Evolutionary conservation across 2,888 invertebrate genomes (phyloP), one percentile per base, ranked within the genome.

Genomic region (Apamea anceps): DNA sequence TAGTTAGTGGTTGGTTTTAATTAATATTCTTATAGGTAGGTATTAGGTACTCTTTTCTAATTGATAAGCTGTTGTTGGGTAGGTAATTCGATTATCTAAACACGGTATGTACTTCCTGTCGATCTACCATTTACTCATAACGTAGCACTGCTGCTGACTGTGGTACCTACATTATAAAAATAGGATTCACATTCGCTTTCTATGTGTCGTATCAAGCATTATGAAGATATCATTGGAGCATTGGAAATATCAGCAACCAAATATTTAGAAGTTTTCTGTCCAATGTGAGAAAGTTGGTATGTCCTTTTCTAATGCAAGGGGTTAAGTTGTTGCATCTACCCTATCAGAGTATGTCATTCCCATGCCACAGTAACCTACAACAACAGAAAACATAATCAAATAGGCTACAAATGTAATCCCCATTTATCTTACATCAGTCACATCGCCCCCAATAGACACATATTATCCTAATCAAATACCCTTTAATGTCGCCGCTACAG

Each of bases 401-500:
- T 79, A 77, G 77, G 75, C 78, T 87, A 72, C 82, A 81, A 85
- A 76, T 82, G 57, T 86, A 86, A 88, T 89, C 88, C 86, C 25
- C 66, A 76, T 87, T 75, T 85, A 87, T 87, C 85, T 81, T 18
- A 25, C 81, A 65, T 37, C 25, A 65, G 65, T 65, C 25, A 12
- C 21, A 66, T 74, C 79, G 77, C 75, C 85, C 85, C 73, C 85
- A 85, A 85, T 80, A 87, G 87, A 89, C 85, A 89, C 80, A 80
- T 87, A 88, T 89, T 88, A 89, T 83, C 89, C 88, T 89, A 87
- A 89, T 87, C 88, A 87, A 83, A 83, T 62, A 79, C 84, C 75
- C 70, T 88, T 79, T 77, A 75, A 89, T 85, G 76, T 66, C 54
- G 70, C 88, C 86, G 83, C 51, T 63, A 72, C 66, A 66, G 71